Conservation (phyloP, 2,797 vertebrate species). For the Sebastes aleutianus region DNA sequence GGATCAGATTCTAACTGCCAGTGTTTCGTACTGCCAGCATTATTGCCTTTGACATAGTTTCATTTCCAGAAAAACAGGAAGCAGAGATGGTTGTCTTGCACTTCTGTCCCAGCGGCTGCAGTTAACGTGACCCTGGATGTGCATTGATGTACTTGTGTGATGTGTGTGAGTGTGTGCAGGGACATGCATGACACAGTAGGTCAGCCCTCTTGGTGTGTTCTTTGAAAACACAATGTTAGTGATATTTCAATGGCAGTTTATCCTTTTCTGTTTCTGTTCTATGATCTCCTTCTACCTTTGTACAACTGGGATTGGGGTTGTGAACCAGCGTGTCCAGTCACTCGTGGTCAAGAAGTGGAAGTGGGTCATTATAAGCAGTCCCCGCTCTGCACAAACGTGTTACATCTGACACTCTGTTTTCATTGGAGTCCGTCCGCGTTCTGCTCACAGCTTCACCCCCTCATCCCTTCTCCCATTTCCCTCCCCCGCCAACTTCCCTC, state of each 20-base stretch:
- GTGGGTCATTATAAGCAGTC: conserved; percentile 40
- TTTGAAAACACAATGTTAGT: neutral
- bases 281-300: conserved; percentile 3
- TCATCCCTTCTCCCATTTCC: conserved; percentile 36
- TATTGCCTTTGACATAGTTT: conserved; percentile 79
- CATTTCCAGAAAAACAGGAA: conserved; percentile 83
- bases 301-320: neutral
- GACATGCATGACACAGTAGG: neutral
- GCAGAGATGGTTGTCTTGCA: conserved; percentile 71
- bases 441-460: conserved; percentile 55
- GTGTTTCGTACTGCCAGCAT: conserved; percentile 54
- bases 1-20: conserved; percentile 51
- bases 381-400: conserved; percentile 44
- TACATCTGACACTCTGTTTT: conserved; percentile 76
- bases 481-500: conserved; percentile 62
- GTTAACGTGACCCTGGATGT: conserved; percentile 71
- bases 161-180: neutral
- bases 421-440: conserved; percentile 56
- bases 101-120: conserved; percentile 65
- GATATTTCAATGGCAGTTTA: conserved; percentile 8
- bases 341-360: conserved; percentile 47
- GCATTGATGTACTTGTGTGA: conserved; percentile 42
- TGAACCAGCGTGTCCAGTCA: conserved; percentile 39
- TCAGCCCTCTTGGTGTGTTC: conserved; percentile 6
- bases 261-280: conserved; percentile 18